Base-by-base conservation (phyloP, 2,888 invertebrate species). In the Pachycephus smyrnensis region DNA sequence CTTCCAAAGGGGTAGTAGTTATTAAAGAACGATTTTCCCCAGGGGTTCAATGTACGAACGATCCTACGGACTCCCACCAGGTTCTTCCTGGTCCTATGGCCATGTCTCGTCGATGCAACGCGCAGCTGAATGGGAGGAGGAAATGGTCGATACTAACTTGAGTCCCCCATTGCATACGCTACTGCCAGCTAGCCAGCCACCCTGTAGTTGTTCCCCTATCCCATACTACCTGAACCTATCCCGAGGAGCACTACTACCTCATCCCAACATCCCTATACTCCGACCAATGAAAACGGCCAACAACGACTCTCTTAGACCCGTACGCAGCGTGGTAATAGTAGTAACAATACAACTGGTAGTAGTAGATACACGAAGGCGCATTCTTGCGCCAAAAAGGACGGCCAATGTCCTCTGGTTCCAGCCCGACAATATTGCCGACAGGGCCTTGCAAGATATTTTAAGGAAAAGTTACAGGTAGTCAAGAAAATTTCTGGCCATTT, bases 71-170 rank as follows among this genome's bases (percentile, higher is more conserved):
- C 55, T 74, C 15, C 55, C 33, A 33, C 40, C 31, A 23, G 15
- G 31, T 36, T 74, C 55, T 77, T 77, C 73, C 23, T 55, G 55
- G 23, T 55, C 23, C 55, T 23, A 55, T 23, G 55, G 55, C 23
- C 55, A 9, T 55, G 55, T 55, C 55, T 55, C 55, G 55, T 55
- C 55, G 55, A 55, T 55, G 55, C 55, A 55, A 55, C 55, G 55
- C 55, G 55, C 55, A 55, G 55, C 55, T 55, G 86, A 89, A 88
- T 88, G 87, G 85, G 82, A 86, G 85, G 83, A 88, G 86, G 84
- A 84, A 83, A 87, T 85, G 88, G 85, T 86, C 89, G 88, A 88
- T 88, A 87, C 83, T 84, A 84, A 76, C 77, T 79, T 79, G 75
- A 76, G 81, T 77, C 81, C 80, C 78, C 78, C 73, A 78, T 73